Evolutionary conservation across 2,888 invertebrate species (phyloP).

Genomic region (Hirtodrosophila confusa): DNA sequence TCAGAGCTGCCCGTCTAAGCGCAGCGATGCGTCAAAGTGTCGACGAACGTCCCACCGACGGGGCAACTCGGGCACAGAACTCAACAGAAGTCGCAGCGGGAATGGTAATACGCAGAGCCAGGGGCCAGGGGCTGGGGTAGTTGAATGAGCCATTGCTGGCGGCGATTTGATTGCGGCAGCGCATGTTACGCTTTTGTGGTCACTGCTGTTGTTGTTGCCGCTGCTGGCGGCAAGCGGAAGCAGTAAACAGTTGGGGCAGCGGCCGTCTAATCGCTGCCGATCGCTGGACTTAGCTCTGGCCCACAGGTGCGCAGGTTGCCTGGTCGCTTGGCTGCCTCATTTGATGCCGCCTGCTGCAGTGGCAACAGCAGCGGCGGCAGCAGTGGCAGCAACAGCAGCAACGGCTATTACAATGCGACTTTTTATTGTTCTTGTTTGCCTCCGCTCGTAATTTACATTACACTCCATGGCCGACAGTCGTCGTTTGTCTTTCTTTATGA

Average conservation of each 20-base stretch:
- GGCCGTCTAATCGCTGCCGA: slow-evolving; percentile 56
- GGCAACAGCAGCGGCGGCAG: slow-evolving; percentile 19
- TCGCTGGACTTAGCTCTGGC: slow-evolving; percentile 36
- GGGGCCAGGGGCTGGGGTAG: neutral
- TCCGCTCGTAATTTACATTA: slow-evolving; percentile 72
- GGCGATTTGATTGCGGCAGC: slow-evolving; percentile 58
- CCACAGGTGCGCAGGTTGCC: slow-evolving; percentile 64
- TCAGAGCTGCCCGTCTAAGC: slow-evolving; percentile 54
- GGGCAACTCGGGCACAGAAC: slow-evolving; percentile 4
- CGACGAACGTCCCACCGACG: slow-evolving; percentile 61
- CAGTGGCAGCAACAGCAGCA: slow-evolving; percentile 18
- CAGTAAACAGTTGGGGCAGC: slow-evolving; percentile 68
- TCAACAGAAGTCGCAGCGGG: slow-evolving; percentile 22
- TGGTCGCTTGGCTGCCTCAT: slow-evolving; percentile 56
- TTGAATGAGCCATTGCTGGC: slow-evolving; percentile 14
- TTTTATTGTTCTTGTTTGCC: slow-evolving; percentile 67
- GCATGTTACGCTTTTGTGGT: slow-evolving; percentile 73
- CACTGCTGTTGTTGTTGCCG: slow-evolving; percentile 22
- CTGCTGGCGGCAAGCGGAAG: slow-evolving; percentile 60
- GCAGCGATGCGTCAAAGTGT: slow-evolving; percentile 76
- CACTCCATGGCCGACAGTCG: slow-evolving; percentile 63
- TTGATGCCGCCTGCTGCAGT: slow-evolving; percentile 50
- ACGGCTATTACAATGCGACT: slow-evolving; percentile 62
- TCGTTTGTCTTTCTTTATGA: slow-evolving; percentile 70
- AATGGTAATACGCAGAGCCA: slow-evolving; percentile 10